Evolutionary conservation across 2,888 invertebrate species (phyloP).

Genomic region (Automeris io): DNA sequence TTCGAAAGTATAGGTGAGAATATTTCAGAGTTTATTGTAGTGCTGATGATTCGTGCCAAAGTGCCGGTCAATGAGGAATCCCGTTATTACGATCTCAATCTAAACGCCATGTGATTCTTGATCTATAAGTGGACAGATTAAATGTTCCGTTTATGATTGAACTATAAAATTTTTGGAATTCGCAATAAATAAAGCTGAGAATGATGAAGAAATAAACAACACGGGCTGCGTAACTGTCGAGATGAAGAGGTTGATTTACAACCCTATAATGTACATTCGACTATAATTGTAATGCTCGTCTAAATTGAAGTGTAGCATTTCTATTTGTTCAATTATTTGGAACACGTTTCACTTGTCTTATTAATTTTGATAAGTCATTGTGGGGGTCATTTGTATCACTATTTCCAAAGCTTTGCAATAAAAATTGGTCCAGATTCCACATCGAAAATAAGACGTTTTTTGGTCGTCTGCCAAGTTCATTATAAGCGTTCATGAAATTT

Average conservation of each 20-base stretch:
- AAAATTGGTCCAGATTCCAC: slow-evolving; percentile 76
- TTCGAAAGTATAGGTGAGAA: slow-evolving; percentile 61
- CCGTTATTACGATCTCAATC: slow-evolving; percentile 48
- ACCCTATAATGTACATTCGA: slow-evolving; percentile 24
- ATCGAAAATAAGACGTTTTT: slow-evolving; percentile 78
- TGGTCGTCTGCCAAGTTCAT: slow-evolving; percentile 76
- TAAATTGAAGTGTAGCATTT: slow-evolving; percentile 23
- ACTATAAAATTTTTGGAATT: slow-evolving; percentile 54
- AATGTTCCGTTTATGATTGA: slow-evolving; percentile 39
- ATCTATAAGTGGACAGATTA: slow-evolving; percentile 30
- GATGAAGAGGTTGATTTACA: slow-evolving; percentile 36
- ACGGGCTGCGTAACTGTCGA: slow-evolving; percentile 29
- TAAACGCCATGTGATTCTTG: slow-evolving; percentile 47
- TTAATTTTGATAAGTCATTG: slow-evolving; percentile 53
- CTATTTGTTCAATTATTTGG: slow-evolving; percentile 20
- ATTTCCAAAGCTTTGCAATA: slow-evolving; percentile 72
- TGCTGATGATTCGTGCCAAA: slow-evolving; percentile 43
- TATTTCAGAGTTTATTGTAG: slow-evolving; percentile 47
- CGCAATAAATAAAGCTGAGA: slow-evolving; percentile 47
- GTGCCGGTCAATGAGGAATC: slow-evolving; percentile 44
- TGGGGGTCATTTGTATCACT: slow-evolving; percentile 55
- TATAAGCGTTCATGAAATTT: slow-evolving; percentile 78
- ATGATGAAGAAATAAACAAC: slow-evolving; percentile 46
- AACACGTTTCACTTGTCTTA: slow-evolving; percentile 16
- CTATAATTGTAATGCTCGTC: slow-evolving; percentile 23